Evolutionary conservation across 1,140 invertebrate species (phyloP).

Genomic region (Hermetia illucens): DNA sequence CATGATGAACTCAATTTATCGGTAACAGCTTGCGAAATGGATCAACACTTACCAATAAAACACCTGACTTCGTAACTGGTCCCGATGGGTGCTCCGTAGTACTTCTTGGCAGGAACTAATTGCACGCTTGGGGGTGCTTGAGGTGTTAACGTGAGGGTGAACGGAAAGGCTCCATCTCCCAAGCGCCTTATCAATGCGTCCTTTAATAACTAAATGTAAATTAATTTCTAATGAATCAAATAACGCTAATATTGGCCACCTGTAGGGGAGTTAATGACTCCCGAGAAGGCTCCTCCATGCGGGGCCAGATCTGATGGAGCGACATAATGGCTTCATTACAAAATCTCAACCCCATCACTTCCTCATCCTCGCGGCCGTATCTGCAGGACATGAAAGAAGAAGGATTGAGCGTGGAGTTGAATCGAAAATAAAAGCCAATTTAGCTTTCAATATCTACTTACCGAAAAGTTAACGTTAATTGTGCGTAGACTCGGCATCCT

Average conservation of each 20-base stretch:
- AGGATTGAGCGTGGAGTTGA: too few species aligned
- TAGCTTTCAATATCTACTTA: constrained; percentile 20
- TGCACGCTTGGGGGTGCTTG: constrained; percentile 78
- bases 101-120: constrained; percentile 77
- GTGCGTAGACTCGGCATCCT: constrained; percentile 62
- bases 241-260: constrained; percentile 32
- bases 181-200: constrained; percentile 66
- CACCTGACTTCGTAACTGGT: constrained; percentile 64
- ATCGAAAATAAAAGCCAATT: background rate
- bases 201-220: constrained; percentile 31
- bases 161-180: constrained; percentile 63
- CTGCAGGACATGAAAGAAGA: too few species aligned
- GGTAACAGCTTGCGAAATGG: too few species aligned
- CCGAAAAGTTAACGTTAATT: constrained; percentile 71
- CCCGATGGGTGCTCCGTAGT: constrained; percentile 78
- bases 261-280: constrained; percentile 51
- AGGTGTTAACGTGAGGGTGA: constrained; percentile 62
- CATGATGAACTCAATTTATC: too few species aligned
- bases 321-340: constrained; percentile 83
- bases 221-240: background rate
- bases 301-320: constrained; percentile 67
- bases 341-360: constrained; percentile 85
- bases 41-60: constrained; percentile 27
- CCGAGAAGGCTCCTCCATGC: constrained; percentile 35
- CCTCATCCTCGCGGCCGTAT: constrained; percentile 81